Conservation (phyloP, 2,888 invertebrate species). For the Plagodis pulveraria region DNA sequence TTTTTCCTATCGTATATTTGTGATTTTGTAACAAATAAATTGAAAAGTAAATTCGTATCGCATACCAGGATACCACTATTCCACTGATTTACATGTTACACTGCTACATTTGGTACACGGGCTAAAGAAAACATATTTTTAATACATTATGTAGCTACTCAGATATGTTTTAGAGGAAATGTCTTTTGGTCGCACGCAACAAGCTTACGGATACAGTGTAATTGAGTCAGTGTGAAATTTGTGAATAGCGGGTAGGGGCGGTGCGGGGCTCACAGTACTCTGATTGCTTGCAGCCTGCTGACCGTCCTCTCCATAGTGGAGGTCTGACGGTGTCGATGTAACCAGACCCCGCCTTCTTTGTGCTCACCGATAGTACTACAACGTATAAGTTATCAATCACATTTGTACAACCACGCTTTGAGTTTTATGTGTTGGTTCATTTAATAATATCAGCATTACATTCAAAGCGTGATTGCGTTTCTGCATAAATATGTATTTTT, state of each 20-base stretch:
- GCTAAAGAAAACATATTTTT: no score
- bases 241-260: slow-evolving; percentile 13
- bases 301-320: slow-evolving; percentile 81
- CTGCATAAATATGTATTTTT: slow-evolving; percentile 13
- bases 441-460: not conserved
- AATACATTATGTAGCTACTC: not conserved
- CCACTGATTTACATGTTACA: no score
- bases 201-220: not conserved
- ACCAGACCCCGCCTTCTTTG: slow-evolving; percentile 7
- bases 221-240: slow-evolving; percentile 8
- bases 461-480: slow-evolving; percentile 22
- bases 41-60: no score
- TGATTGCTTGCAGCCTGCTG: slow-evolving; percentile 81
- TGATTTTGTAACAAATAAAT: no score
- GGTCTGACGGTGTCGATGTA: slow-evolving; percentile 56
- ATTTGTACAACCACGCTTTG: slow-evolving; percentile 14
- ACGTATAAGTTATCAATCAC: slow-evolving; percentile 10
- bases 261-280: slow-evolving; percentile 48
- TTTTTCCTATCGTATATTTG: no score
- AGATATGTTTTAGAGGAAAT: not conserved
- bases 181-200: not conserved
- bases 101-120: no score
- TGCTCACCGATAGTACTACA: slow-evolving; percentile 7
- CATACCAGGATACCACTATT: no score
- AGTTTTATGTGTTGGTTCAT: no score